Percentiles rank a stretch among this genome's conserved stretches.
Evolutionary conservation across 2,113 vertebrate species (phyloP).

Genomic region (Sardina pilchardus): DNA sequence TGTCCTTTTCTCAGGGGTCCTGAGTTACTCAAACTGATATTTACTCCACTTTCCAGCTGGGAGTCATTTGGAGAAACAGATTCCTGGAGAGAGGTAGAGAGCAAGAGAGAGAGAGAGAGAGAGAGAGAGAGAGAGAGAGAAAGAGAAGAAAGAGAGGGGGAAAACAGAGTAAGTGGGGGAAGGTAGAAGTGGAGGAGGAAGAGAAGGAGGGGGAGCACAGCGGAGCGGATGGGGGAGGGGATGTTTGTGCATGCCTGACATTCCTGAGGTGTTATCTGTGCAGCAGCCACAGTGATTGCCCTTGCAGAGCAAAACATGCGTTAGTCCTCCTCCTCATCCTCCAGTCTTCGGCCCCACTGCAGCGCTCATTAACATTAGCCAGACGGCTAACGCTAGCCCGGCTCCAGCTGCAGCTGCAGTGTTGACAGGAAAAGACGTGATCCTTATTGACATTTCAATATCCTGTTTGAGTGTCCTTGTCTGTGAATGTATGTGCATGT

Average conservation of each 20-base stretch:
- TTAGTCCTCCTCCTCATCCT: conserved; percentile 28
- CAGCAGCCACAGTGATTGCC: conserved; percentile 65
- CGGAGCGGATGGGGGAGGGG: conserved; percentile 66
- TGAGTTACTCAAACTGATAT: conserved; percentile 35
- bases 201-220: conserved; percentile 29
- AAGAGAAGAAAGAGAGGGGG: conserved; percentile 3
- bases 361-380: background rate
- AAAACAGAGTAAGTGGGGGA: background rate
- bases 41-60: conserved; percentile 50
- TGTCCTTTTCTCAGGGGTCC: conserved; percentile 8
- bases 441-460: background rate
- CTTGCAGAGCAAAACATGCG: conserved; percentile 54
- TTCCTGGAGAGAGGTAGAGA: conserved; percentile 55
- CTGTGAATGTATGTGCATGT: background rate
- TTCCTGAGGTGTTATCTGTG: conserved; percentile 74
- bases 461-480: background rate
- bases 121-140: background rate
- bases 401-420: background rate
- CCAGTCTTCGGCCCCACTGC: background rate
- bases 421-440: background rate
- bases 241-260: conserved; percentile 72
- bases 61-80: conserved; percentile 55
- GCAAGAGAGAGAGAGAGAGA: conserved; percentile 29
- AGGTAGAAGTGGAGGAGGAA: conserved; percentile 49
- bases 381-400: background rate